Base-by-base conservation (phyloP, 2,888 invertebrate species). In the Endomychus coccineus region DNA sequence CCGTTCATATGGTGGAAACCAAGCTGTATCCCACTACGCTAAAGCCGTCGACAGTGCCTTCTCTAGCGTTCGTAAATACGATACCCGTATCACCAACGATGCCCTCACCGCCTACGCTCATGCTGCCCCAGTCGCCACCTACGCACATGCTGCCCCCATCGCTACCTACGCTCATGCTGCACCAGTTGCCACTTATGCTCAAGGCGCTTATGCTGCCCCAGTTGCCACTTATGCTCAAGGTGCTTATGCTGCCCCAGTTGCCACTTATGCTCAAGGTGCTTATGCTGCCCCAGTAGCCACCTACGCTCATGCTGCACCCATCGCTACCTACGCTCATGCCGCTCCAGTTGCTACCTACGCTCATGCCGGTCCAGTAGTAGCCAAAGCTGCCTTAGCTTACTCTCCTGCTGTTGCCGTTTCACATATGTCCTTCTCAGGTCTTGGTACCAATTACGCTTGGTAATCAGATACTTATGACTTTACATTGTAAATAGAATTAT, bases 371-470 rank as follows among this genome's bases (percentile, higher is more conserved):
- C 51, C 55, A 13, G 56, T 50, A 44, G 56, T 66, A 11, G 59
- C 66, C 32, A 57, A 48, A 22, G 32, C 49, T 12, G 22, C 32
- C 42, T 61, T 75, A 30, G 58, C 69, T 16, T 75, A 75, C 64
- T 70, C 71, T 16, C 75, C 78, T 21, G 75, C 76, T 17, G 72
- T 75, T 47, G 71, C 71, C n/a, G 77, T 78, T 23, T 74, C 80
- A 40, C 78, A 80, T 59, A 73, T 75, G 43, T 66, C 73, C 49
- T 81, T 79, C 70, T 71, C 69, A 48, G 79, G 78, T 41, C 70
- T 76, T 38, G 75, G 75, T 48, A 71, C 75, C 46, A 71, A 73
- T 48, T 80, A 79, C 65, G 76, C 71, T 50, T 80, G n/a, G n/a
- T n/a, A n/a, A n/a, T n/a, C n/a, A n/a, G n/a, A n/a, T n/a, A n/a